phyloP scores from a whole-genome alignment of 2,113 vertebrate species.

The Oryzias celebensis region DNA sequence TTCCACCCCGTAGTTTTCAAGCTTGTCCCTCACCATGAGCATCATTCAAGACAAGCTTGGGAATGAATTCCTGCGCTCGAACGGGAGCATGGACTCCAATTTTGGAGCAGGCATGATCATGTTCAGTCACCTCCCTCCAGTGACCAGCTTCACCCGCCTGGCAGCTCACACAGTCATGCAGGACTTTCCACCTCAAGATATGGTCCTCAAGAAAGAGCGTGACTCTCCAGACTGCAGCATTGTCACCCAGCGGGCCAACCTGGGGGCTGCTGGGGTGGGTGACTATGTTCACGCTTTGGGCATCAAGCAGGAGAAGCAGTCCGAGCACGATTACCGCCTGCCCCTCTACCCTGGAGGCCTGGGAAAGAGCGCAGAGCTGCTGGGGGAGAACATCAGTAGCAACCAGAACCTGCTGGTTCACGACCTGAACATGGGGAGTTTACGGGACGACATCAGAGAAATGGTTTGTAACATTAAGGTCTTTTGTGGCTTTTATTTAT shows the following conservation, averaged over 20 bases:
- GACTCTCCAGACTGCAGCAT: slow-evolving; percentile 83
- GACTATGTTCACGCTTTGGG: slow-evolving; percentile 87
- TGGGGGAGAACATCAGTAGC: slow-evolving; percentile 80
- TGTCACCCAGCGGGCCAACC: slow-evolving; percentile 44
- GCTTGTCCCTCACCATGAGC: slow-evolving; percentile 74
- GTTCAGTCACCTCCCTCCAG: slow-evolving; percentile 96
- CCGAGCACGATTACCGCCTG: slow-evolving; percentile 87
- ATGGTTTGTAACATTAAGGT: too few species aligned
- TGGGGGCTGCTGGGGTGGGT: slow-evolving; percentile 47
- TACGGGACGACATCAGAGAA: slow-evolving; percentile 51
- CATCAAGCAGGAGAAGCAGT: slow-evolving; percentile 94
- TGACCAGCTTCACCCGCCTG: slow-evolving; percentile 94
- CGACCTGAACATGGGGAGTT: slow-evolving; percentile 83
- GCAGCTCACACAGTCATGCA: slow-evolving; percentile 85
- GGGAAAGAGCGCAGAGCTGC: slow-evolving; percentile 77
- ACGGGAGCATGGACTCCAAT: slow-evolving; percentile 86
- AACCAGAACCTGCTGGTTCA: slow-evolving; percentile 85
- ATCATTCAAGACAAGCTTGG: slow-evolving; percentile 88
- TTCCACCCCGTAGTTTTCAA: slow-evolving; percentile 60
- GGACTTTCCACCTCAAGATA: slow-evolving; percentile 82
- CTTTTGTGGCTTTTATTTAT: too few species aligned
- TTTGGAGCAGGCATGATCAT: slow-evolving; percentile 92
- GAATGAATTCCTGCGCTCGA: slow-evolving; percentile 85
- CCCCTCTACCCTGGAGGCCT: slow-evolving; percentile 77
- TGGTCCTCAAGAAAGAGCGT: slow-evolving; percentile 95